Evolutionary conservation across 2,797 vertebrate genomes (phyloP).

Genomic region (Meda fulgida): DNA sequence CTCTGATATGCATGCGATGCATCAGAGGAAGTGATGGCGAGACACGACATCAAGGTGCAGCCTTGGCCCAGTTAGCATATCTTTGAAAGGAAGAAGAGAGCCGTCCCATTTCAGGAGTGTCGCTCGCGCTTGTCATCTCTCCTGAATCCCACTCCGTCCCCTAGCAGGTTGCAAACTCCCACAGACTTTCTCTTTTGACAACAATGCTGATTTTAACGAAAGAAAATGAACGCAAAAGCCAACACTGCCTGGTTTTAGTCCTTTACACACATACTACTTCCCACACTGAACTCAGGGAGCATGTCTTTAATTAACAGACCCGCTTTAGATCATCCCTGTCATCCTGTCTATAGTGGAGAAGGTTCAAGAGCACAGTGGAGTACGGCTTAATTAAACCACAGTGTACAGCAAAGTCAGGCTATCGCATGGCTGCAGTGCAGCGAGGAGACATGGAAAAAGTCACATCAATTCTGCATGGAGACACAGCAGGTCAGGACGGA

Average conservation of each 20-base stretch:
- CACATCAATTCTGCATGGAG: conserved; percentile 46
- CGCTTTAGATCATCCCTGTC: conserved; percentile 50
- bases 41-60: conserved; percentile 65
- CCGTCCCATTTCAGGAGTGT: conserved; percentile 18
- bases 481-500: conserved; percentile 41
- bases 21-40: conserved; percentile 66
- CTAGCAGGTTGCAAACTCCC: conserved; percentile 52
- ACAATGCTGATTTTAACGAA: conserved; percentile 54
- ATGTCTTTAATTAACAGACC: conserved; percentile 58
- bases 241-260: conserved; percentile 1
- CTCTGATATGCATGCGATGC: conserved; percentile 69
- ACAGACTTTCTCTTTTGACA: conserved; percentile 44
- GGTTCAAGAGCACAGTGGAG: conserved; percentile 44
- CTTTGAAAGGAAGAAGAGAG: conserved; percentile 66
- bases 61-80: conserved; percentile 66
- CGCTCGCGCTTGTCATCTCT: conserved; percentile 37
- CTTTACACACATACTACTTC: conserved; percentile 19
- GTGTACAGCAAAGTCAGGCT: conserved; percentile 19
- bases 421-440: not conserved
- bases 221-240: conserved; percentile 16
- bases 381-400: conserved; percentile 55
- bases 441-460: conserved; percentile 25
- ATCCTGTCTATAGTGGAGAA: conserved; percentile 43
- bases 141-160: conserved; percentile 44
- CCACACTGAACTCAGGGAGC: conserved; percentile 41